Evolutionary conservation across 2,888 invertebrate genomes (phyloP).

Genomic region (Rhagophthalmus giganteus): DNA sequence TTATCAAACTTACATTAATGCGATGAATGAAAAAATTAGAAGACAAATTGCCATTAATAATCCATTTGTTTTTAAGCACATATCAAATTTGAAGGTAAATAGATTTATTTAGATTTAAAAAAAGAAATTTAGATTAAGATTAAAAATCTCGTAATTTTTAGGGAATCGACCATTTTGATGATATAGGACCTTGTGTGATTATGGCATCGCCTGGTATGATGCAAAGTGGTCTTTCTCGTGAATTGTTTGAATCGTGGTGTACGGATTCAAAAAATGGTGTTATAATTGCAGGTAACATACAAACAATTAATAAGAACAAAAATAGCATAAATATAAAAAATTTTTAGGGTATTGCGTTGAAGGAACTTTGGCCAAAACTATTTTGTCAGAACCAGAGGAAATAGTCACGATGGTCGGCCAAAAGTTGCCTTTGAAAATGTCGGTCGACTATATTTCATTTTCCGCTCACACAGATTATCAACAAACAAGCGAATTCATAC

Average conservation of each 20-base stretch:
- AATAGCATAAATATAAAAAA: neutral
- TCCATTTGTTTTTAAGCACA: conserved; percentile 98
- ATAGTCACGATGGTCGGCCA: conserved; percentile 94
- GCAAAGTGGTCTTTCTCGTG: conserved; percentile 96
- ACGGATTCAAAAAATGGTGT: conserved; percentile 97
- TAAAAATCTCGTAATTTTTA: conserved; percentile 48
- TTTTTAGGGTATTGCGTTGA: conserved; percentile 79
- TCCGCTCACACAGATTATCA: conserved; percentile 98
- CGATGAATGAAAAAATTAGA: conserved; percentile 98
- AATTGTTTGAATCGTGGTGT: conserved; percentile 99
- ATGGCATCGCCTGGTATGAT: conserved; percentile 99
- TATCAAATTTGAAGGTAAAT: conserved; percentile 84
- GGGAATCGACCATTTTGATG: conserved; percentile 99
- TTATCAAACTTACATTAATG: conserved; percentile 98
- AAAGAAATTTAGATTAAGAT: conserved; percentile 1
- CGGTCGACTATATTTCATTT: conserved; percentile 98
- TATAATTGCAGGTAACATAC: conserved; percentile 83
- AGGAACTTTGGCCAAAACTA: conserved; percentile 88
- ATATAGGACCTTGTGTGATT: conserved; percentile 99
- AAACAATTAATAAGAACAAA: neutral
- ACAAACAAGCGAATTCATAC: conserved; percentile 96
- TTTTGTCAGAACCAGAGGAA: conserved; percentile 97
- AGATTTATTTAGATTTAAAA: too few relatives aligned
- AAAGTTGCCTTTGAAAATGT: conserved; percentile 94
- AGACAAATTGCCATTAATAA: conserved; percentile 97